A percentile compares a stretch with the other conserved stretches of the same genome.
Evolutionary conservation across 2,888 invertebrate species (phyloP).

Genomic region (Xanthostigma xanthostigma): DNA sequence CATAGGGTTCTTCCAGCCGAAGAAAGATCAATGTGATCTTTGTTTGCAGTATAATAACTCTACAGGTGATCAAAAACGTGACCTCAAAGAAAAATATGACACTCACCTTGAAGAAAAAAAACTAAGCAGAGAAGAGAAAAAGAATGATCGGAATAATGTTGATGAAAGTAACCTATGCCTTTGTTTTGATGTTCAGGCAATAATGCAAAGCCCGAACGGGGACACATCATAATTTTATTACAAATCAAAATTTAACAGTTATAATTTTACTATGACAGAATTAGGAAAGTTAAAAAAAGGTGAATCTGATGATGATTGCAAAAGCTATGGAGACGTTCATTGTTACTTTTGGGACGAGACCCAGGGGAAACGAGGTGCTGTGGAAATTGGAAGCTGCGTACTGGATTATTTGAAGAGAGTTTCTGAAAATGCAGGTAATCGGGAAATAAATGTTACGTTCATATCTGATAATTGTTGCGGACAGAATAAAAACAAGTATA

Average conservation of each 20-base stretch:
- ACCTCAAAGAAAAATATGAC: slow-evolving; percentile 5
- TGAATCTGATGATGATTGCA: no score
- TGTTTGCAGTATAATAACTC: slow-evolving; percentile 11
- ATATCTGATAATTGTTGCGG: slow-evolving; percentile 20
- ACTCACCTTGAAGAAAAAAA: not conserved
- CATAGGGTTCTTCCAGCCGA: slow-evolving; percentile 9
- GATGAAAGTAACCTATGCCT: no score
- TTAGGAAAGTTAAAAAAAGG: no score
- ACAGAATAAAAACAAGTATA: slow-evolving; percentile 16
- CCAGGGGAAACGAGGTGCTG: slow-evolving; percentile 12
- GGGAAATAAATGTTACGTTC: slow-evolving; percentile 14
- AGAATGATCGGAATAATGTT: not conserved
- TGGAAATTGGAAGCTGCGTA: slow-evolving; percentile 15
- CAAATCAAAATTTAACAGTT: not conserved
- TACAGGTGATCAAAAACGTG: slow-evolving; percentile 9
- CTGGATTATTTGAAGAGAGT: slow-evolving; percentile 10
- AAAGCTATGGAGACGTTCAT: no score
- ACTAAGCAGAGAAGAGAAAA: not conserved
- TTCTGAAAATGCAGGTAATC: slow-evolving; percentile 6
- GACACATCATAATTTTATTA: slow-evolving; percentile 13
- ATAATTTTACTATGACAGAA: slow-evolving; percentile 17
- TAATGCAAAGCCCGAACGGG: slow-evolving; percentile 12
- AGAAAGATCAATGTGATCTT: slow-evolving; percentile 12
- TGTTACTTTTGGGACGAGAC: slow-evolving; percentile 19
- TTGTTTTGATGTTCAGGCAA: slow-evolving; percentile 13